Base-by-base conservation (phyloP, 2,888 invertebrate species). In the Rhagonycha fulva region DNA sequence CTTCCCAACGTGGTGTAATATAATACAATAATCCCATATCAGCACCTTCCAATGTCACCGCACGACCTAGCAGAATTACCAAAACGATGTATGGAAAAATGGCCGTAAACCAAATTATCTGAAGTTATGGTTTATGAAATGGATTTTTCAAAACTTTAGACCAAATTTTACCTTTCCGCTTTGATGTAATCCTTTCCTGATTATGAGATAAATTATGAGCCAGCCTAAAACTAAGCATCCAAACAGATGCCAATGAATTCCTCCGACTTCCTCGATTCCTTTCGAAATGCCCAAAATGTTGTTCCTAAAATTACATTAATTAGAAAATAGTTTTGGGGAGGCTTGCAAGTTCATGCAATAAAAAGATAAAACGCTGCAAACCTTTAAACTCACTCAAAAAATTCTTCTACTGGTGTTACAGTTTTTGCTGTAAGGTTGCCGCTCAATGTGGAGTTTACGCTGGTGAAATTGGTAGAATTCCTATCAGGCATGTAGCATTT, bases 61-160 rank as follows among this genome's bases (percentile, higher is more conserved):
- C 93, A 77, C 93, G 89, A 68, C 91, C 89, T 84, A 94, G 88
- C 81, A 94, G 89, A 76, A 93, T 91, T 79, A 91, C 87, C 79
- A 94, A 89, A 28, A 94, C 93, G 67, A 91, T 90, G 85, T 94
- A 94, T 9, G 94, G 94, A 85, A 93, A 94, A 80, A 94, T 85
- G 9, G 94, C 94, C 14, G 93, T 93, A 87, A 94, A 94, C 93
- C 94, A 94, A 81, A 94, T 93, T 30, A 88, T 93, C 91, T 92
- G 87, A 72, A 82, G 84, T 76, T 70, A 70, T 73, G 30, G 5
- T 14, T 5, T 23, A 7, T 32, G 4, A 14, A 3, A 7, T 24
- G 12, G 19, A n/a, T 24, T 11, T 23, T 24, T 12, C n/a, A 26
- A 5, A 14, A 68, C 4, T 10, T 75, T 74, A 74, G 62, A 66